These are phyloP conservation scores for Apamea epomidion DNA, from an alignment of 2,888 invertebrate species.

Conservation along the genomic window DNA sequence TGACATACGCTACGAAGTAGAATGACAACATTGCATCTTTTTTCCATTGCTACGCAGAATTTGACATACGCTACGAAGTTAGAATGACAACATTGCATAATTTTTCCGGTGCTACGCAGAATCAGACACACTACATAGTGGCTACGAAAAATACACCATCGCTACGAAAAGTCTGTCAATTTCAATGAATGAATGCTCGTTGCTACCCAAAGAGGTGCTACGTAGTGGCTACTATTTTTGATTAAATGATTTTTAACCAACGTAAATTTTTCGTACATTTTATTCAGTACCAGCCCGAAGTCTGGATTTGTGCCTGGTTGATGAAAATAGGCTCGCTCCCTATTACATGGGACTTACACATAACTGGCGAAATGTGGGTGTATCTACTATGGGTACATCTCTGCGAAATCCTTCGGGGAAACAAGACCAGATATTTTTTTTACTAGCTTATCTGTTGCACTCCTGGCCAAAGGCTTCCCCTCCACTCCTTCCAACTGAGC, in stretches of 20 bases:
- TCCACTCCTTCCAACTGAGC: no score
- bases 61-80: not conserved
- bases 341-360: not conserved
- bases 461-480: no score
- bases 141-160: not conserved
- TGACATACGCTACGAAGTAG: not conserved
- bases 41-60: not conserved
- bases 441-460: no score
- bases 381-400: no score
- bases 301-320: not conserved
- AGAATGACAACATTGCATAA: not conserved
- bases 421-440: no score
- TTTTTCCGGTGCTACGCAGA: not conserved
- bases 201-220: not conserved
- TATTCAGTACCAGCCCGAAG: not conserved
- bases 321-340: not conserved
- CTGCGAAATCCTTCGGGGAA: no score
- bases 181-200: not conserved
- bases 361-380: not conserved
- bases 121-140: not conserved
- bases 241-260: no score
- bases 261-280: no score
- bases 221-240: not conserved
- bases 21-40: no score
- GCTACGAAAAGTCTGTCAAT: not conserved